Conservation (phyloP, 2,888 invertebrate species). For the Cepaea hortensis region DNA sequence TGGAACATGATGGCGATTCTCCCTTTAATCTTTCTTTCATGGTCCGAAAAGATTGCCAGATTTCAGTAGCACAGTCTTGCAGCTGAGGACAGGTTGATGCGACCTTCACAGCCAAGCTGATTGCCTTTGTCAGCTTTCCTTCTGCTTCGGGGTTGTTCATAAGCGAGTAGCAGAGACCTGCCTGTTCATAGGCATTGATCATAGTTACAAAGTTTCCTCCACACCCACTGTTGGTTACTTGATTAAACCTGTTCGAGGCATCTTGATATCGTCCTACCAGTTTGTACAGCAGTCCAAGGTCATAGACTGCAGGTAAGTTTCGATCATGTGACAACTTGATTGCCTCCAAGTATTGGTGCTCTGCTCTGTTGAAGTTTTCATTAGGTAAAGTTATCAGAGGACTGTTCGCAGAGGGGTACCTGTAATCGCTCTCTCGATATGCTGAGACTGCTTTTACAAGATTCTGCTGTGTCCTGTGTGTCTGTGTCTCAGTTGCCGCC, state of each 20-base stretch:
- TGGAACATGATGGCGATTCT: background rate
- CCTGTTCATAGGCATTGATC: constrained; percentile 23
- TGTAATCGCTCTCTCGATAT: background rate
- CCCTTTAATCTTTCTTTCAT: background rate
- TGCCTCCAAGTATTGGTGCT: background rate
- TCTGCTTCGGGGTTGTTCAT: background rate
- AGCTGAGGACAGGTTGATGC: background rate
- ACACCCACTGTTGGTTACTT: background rate
- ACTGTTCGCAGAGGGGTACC: background rate
- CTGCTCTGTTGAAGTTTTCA: constrained; percentile 3
- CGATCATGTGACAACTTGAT: constrained; percentile 1
- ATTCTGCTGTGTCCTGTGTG: background rate
- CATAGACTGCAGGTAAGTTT: constrained; percentile 12
- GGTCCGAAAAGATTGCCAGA: background rate
- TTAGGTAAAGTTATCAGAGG: background rate
- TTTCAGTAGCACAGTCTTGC: background rate
- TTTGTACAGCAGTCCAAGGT: background rate
- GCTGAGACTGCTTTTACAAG: too few species aligned
- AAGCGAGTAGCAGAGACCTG: background rate
- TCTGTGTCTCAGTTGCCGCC: background rate
- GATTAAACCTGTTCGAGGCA: background rate
- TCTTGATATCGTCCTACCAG: background rate
- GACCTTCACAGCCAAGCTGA: background rate
- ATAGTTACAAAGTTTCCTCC: background rate
- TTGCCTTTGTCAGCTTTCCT: background rate